phyloP scores from a whole-genome alignment of 92 coral and sea anemone genomes.

The Parazoanthus swiftii region DNA sequence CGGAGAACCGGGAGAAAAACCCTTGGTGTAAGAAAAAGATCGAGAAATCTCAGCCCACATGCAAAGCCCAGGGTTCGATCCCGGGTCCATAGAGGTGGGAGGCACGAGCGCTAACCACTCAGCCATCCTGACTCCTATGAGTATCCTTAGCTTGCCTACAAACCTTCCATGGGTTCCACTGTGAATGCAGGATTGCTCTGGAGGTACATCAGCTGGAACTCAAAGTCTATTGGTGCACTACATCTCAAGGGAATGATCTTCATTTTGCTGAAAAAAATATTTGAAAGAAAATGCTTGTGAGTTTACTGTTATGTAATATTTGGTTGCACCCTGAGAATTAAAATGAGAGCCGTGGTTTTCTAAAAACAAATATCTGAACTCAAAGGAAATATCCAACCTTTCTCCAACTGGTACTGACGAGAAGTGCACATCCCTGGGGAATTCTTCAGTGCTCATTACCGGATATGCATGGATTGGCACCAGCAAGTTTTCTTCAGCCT shows the following conservation, averaged over 20 bases:
- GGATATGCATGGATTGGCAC: slow-evolving; percentile 97
- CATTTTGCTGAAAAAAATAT: slow-evolving; percentile 61
- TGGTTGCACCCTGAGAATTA: background rate
- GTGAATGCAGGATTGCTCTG: slow-evolving; percentile 80
- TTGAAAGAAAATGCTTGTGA: background rate
- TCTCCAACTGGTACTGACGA: slow-evolving; percentile 87
- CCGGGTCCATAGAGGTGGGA: too few species aligned
- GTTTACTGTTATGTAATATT: background rate
- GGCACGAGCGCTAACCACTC: too few species aligned
- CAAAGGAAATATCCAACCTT: slow-evolving; percentile 49
- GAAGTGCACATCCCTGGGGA: slow-evolving; percentile 92
- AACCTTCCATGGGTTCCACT: slow-evolving; percentile 91
- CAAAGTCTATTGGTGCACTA: slow-evolving; percentile 88
- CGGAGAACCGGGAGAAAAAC: too few species aligned
- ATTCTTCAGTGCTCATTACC: slow-evolving; percentile 77
- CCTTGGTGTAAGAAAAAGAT: too few species aligned
- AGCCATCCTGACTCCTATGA: too few species aligned
- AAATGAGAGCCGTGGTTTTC: background rate
- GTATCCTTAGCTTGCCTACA: background rate
- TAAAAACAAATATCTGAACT: background rate
- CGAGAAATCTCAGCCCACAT: too few species aligned
- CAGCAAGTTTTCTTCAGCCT: slow-evolving; percentile 93
- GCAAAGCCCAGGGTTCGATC: too few species aligned
- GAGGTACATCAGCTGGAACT: slow-evolving; percentile 75
- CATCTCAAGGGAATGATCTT: slow-evolving; percentile 77